These are phyloP conservation scores for Onychorhynchus coronatus DNA, from an alignment of 2,113 vertebrate species.

Conservation along the genomic window DNA sequence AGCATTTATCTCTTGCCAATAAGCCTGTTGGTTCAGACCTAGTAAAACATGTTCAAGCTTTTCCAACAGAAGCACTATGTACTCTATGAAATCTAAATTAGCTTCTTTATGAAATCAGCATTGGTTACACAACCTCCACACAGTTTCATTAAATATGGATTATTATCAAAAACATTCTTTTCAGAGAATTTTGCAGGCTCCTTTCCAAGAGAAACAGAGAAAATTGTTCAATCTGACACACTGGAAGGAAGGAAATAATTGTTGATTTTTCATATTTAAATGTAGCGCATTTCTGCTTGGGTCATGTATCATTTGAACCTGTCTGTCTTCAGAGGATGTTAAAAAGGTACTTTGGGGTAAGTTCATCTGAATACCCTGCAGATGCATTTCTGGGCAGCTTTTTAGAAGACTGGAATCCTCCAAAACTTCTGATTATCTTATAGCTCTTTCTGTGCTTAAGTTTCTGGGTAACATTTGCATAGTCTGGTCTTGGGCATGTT, in stretches of 20 bases:
- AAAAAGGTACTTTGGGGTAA: background rate
- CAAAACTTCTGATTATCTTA: background rate
- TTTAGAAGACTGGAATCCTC: background rate
- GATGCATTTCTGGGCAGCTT: background rate
- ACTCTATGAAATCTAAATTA: conserved; percentile 42
- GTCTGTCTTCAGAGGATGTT: background rate
- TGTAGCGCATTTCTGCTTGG: background rate
- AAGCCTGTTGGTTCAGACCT: conserved; percentile 1
- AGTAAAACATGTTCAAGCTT: conserved; percentile 48
- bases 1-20: conserved; percentile 54
- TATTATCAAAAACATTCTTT: conserved; percentile 38
- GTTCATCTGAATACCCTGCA: background rate
- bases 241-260: background rate
- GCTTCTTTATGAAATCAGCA: conserved; percentile 31
- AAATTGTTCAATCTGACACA: background rate
- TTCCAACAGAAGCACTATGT: background rate
- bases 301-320: background rate
- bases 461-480: background rate
- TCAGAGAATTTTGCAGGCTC: background rate
- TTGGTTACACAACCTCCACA: conserved; percentile 24
- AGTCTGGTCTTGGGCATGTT: background rate
- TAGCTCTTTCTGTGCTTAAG: background rate
- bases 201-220: conserved; percentile 6
- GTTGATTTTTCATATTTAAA: conserved; percentile 9
- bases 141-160: conserved; percentile 55